Evolutionary conservation across 1,140 invertebrate species (phyloP).

Genomic region (Ips typographus): DNA sequence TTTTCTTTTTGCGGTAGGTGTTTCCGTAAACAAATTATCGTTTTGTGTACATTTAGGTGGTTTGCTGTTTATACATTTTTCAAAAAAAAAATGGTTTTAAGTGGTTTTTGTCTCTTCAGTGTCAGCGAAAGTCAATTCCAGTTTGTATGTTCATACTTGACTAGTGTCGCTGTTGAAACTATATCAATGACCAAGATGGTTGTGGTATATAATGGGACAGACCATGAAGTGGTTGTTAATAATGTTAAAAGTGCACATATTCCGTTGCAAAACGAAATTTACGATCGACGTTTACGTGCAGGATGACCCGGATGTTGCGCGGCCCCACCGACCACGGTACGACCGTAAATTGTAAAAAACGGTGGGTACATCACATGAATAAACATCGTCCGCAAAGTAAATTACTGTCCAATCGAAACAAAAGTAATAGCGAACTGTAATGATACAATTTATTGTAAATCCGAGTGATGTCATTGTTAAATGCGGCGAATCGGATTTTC

Average conservation of each 20-base stretch:
- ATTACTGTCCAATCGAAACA: conserved; percentile 10
- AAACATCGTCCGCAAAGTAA: conserved; percentile 14
- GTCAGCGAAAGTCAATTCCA: too few species aligned
- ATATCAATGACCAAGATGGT: neutral
- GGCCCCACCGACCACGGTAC: conserved; percentile 1
- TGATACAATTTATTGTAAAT: conserved; percentile 10
- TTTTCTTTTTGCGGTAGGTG: neutral
- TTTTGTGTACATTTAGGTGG: too few species aligned
- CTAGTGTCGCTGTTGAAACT: too few species aligned
- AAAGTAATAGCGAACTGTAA: conserved; percentile 14
- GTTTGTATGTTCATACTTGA: too few species aligned
- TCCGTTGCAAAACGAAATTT: too few species aligned
- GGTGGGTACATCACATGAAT: conserved; percentile 23
- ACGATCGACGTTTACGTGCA: neutral
- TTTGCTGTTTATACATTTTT: too few species aligned
- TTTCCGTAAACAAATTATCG: neutral
- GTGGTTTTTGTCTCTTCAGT: too few species aligned
- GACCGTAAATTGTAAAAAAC: conserved; percentile 13
- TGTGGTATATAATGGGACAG: too few species aligned
- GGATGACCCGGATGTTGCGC: conserved; percentile 25
- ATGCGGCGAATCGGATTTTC: conserved; percentile 4
- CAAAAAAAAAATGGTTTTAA: too few species aligned
- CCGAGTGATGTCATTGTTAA: conserved; percentile 26
- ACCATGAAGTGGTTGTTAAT: too few species aligned
- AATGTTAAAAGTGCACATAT: too few species aligned